A percentile compares a stretch with the other conserved stretches of the same genome.
Evolutionary conservation across 2,888 invertebrate species (phyloP).

Genomic region (Erynnis tages): DNA sequence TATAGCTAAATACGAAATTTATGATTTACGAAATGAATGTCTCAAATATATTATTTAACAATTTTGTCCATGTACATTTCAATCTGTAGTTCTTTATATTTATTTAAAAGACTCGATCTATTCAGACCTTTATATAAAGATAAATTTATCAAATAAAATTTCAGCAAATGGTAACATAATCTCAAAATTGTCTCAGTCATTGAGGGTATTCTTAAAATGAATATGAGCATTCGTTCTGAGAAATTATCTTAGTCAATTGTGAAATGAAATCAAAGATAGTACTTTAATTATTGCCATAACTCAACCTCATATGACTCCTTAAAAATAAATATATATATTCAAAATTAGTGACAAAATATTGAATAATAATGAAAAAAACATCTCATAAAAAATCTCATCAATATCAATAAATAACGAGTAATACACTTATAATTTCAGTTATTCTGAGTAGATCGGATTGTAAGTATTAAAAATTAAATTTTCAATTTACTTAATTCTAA

Average conservation of each 20-base stretch:
- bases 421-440: constrained; percentile 9
- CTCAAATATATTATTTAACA: too few relatives aligned
- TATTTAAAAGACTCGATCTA: too few relatives aligned
- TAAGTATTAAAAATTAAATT: constrained; percentile 14
- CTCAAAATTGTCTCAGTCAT: background rate
- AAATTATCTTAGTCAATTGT: background rate
- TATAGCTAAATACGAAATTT: background rate
- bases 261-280: too few relatives aligned
- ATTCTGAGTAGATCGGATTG: constrained; percentile 9
- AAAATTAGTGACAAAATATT: constrained; percentile 4
- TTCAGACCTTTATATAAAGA: too few relatives aligned
- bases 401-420: constrained; percentile 7
- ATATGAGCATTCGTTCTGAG: background rate
- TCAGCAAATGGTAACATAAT: too few relatives aligned
- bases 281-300: too few relatives aligned
- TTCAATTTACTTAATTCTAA: constrained; percentile 18
- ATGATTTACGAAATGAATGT: constrained; percentile 1
- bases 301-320: background rate
- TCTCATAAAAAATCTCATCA: constrained; percentile 20
- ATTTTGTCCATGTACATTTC: too few relatives aligned
- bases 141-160: background rate
- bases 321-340: too few relatives aligned
- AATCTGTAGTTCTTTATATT: too few relatives aligned
- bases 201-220: constrained; percentile 1
- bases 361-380: constrained; percentile 6